Base-by-base conservation (phyloP, 2,113 vertebrate species). In the Nyctibius bracteatus region DNA sequence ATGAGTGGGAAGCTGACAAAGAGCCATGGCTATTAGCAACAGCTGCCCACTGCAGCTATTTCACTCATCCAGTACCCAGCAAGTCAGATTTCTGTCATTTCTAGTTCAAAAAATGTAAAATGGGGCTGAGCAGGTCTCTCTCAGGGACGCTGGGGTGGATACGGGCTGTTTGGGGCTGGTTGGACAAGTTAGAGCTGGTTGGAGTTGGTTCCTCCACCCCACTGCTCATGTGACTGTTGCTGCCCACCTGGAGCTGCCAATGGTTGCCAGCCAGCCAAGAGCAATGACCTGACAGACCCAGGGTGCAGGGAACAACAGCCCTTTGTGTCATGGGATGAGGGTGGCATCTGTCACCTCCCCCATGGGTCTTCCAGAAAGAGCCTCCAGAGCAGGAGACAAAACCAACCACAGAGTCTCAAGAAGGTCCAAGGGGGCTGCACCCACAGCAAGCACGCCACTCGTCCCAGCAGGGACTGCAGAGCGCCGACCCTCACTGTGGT, bases 401-500 rank as follows among this genome's bases (percentile, higher is more conserved):
- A 9, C 12, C 19, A 75, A 4, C 3, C 28, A 33, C 4, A 59
- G n/a, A 30, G 24, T 5, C 7, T 18, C 8, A 61, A 19, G 28
- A 39, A 8, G 4, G 12, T 37, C 24, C n/a, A 61, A 78, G n/a
- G 5, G 11, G 12, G 4, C 30, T 74, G 18, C 10, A 57, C 9
- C 11, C 7, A 37, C 13, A 0, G 0, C 2, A 5, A 75, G 14
- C 2, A 37, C 8, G 10, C 7, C 12, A 13, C 3, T 84, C 8
- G 27, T 75, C 20, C 20, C 68, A 8, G 14, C 11, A 87, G 24
- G 28, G 12, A 41, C 14, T 62, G 19, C 15, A 71, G 12, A 66
- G 4, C 4, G 1, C 13, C 0, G 0, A 27, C 43, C 7, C 7
- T 54, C 21, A 46, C 12, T 44, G 6, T 16, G 8, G 14, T 37